Evolutionary conservation across 2,113 vertebrate species (phyloP).

Genomic region (Sigmodon hispidus): DNA sequence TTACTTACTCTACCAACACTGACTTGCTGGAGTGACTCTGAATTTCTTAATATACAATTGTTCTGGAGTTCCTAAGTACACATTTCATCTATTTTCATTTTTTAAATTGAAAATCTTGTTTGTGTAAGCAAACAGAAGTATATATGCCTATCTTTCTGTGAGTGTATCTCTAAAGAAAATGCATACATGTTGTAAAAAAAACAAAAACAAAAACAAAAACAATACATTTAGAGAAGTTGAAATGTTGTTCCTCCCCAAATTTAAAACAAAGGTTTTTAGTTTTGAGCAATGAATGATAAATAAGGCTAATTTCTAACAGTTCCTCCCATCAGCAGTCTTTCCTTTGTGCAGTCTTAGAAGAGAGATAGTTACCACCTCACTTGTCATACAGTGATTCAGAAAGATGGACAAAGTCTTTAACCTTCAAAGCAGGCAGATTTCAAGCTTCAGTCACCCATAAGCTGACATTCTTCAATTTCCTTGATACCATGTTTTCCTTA

Average conservation of each 20-base stretch:
- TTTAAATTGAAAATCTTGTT: too few species aligned
- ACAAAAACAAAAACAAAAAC: not conserved
- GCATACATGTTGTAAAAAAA: too few species aligned
- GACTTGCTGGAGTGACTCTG: too few species aligned
- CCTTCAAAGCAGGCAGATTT: not conserved
- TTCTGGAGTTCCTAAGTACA: too few species aligned
- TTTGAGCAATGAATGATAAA: not conserved
- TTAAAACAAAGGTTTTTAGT: not conserved
- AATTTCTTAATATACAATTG: too few species aligned
- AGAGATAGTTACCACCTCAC: not conserved
- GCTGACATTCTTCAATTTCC: not conserved
- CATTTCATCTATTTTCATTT: too few species aligned
- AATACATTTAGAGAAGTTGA: not conserved
- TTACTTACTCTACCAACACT: too few species aligned
- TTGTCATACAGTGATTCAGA: not conserved
- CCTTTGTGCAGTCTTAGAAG: not conserved
- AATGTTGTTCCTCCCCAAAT: not conserved
- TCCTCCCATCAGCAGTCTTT: not conserved
- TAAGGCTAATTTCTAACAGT: not conserved
- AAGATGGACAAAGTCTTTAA: not conserved
- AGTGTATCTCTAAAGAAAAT: too few species aligned
- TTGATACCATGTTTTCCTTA: not conserved
- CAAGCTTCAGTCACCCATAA: not conserved
- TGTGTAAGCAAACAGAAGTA: too few species aligned
- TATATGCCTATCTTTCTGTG: too few species aligned